Conservation (phyloP, 2,113 vertebrate species). For the Grammomys surdaster region DNA sequence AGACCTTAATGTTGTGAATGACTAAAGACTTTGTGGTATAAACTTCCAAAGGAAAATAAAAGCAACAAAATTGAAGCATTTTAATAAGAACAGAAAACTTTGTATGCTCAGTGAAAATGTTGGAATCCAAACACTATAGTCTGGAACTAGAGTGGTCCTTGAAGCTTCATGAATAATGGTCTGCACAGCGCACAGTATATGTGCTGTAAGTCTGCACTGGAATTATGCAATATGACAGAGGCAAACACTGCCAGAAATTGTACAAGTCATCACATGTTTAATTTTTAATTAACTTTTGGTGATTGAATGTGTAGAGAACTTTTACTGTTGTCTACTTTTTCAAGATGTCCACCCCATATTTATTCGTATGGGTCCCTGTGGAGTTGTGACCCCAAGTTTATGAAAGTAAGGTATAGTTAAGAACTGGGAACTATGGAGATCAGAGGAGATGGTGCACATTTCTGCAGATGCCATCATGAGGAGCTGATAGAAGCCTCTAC, state of each 20-base stretch:
- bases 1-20: neutral
- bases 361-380: neutral
- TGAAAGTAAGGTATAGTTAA: neutral
- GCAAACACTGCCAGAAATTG: neutral
- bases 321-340: neutral
- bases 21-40: neutral
- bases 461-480: neutral
- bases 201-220: neutral
- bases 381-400: neutral
- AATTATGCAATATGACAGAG: too few species aligned
- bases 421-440: neutral
- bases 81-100: neutral
- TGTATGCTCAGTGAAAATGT: neutral
- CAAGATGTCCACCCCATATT: neutral
- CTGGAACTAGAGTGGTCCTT: neutral
- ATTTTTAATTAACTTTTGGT: neutral
- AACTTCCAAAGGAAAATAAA: neutral
- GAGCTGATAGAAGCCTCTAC: neutral
- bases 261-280: neutral
- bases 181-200: neutral
- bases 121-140: neutral
- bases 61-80: neutral
- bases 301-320: neutral
- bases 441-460: neutral
- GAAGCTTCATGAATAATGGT: neutral